phyloP scores from a whole-genome alignment of 2,113 vertebrate species.

The Sturnira hondurensis region DNA sequence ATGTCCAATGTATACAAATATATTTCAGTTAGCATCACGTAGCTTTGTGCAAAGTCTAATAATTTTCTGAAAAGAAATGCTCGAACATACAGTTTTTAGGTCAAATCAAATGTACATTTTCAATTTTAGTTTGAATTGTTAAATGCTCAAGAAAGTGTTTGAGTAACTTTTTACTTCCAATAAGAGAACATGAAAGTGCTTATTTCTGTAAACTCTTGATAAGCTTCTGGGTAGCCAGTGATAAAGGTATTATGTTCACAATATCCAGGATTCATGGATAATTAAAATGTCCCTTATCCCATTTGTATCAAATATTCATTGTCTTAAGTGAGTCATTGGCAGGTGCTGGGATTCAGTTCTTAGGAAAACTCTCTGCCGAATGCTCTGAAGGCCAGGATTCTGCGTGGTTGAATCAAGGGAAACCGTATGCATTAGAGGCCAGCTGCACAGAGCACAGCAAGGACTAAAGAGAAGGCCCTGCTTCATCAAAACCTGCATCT shows the following conservation, averaged over 20 bases:
- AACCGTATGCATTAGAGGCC: neutral
- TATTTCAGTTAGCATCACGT: neutral
- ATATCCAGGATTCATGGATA: neutral
- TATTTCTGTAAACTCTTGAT: neutral
- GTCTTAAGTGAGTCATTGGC: neutral
- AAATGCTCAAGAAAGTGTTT: neutral
- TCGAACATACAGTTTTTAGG: neutral
- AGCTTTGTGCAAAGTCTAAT: neutral
- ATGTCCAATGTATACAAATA: neutral
- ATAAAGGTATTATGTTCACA: neutral
- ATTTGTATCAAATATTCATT: slow-evolving; percentile 8
- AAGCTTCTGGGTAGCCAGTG: neutral
- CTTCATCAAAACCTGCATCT: neutral
- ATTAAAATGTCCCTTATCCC: slow-evolving; percentile 37
- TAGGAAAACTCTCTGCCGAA: neutral
- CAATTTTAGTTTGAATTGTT: neutral
- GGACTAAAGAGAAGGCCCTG: neutral
- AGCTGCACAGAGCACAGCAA: neutral
- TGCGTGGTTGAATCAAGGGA: neutral
- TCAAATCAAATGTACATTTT: neutral
- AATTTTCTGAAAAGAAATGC: slow-evolving; percentile 7
- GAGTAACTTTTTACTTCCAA: neutral
- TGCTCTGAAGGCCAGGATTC: neutral
- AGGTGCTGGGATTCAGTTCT: neutral
- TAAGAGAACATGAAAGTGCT: neutral